Percentiles rank a stretch among this genome's conserved stretches.
Conservation (phyloP, 2,113 vertebrate genomes). For the Atrichornis clamosus region DNA sequence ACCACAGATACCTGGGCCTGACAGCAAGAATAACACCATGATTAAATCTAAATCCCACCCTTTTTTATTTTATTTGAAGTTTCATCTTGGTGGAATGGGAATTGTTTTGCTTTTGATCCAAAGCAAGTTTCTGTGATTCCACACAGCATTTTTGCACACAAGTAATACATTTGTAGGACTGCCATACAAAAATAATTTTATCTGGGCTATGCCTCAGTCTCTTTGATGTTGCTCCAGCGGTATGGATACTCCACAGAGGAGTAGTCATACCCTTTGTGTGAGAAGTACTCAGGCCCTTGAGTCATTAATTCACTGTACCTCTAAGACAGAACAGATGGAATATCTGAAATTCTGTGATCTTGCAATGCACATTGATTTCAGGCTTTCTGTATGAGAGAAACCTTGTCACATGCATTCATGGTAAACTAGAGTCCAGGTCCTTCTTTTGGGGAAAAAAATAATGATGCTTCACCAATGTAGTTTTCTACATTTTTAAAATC, state of each 20-base stretch:
- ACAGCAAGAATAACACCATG: neutral
- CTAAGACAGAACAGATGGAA: neutral
- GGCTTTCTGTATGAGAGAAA: neutral
- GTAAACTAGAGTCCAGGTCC: neutral
- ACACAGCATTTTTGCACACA: neutral
- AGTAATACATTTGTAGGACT: neutral
- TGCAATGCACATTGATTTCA: neutral
- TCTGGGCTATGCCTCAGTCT: neutral
- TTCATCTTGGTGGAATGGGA: neutral
- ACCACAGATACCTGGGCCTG: neutral
- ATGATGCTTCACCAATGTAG: fast-evolving
- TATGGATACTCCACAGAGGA: neutral
- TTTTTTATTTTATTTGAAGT: neutral
- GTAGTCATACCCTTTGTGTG: no score
- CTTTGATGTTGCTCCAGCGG: neutral
- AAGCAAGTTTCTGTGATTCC: neutral
- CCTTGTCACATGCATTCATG: fast-evolving
- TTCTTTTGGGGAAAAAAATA: neutral
- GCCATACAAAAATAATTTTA: neutral
- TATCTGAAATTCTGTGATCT: neutral
- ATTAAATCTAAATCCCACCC: fast-evolving
- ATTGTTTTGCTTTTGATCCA: neutral
- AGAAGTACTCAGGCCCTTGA: neutral
- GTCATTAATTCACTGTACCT: neutral
- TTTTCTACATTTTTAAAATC: neutral